Evolutionary conservation across 2,113 vertebrate genomes (phyloP), one percentile per base, ranked within the genome.

Genomic region (human): DNA sequence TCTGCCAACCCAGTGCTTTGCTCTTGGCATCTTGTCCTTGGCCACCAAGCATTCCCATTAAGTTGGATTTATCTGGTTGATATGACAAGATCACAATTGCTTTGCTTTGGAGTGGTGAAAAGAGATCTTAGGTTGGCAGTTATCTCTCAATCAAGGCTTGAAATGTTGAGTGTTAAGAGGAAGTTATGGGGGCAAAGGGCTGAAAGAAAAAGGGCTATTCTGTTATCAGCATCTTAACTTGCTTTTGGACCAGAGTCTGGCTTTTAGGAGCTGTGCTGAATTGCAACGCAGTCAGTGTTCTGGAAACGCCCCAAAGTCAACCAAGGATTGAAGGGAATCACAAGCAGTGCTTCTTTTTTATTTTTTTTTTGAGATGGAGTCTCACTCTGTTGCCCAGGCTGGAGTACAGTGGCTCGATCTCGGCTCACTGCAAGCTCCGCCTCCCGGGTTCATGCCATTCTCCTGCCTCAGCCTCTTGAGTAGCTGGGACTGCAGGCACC

Each of bases 1-100:
- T 86, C 93, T 98, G 97, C 94, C 97, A 93, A 68, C 88, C 88
- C 96, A 78, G 57, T 82, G 76, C 79, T 97, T 95, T 57, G 93
- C 81, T 73, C 96, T 96, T 96, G 97, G 95, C 97, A 93, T 85
- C 84, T 38, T 5, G 22, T 87, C 87, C 75, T 76, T 89, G 92
- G 95, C 92, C 78, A 9, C 84, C 5, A 90, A 73, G 78, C 2
- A 23, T 89, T 88, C 80, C 79, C 94, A 94, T 92, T 96, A 93
- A 90, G 84, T 84, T 95, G 93, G 92, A 48, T 96, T 97, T 94
- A 97, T 90, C 97, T 76, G 93, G 83, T 48, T 93, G 95, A 81
- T 90, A 57, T 43, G 93, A 96, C 87, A 91, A 25, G 93, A 91
- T 93, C 88, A 82, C 85, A 76, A 43, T 64, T 82, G 92, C 70